Evolutionary conservation across 2,888 invertebrate species (phyloP).

Genomic region (Argyresthia goedartella): DNA sequence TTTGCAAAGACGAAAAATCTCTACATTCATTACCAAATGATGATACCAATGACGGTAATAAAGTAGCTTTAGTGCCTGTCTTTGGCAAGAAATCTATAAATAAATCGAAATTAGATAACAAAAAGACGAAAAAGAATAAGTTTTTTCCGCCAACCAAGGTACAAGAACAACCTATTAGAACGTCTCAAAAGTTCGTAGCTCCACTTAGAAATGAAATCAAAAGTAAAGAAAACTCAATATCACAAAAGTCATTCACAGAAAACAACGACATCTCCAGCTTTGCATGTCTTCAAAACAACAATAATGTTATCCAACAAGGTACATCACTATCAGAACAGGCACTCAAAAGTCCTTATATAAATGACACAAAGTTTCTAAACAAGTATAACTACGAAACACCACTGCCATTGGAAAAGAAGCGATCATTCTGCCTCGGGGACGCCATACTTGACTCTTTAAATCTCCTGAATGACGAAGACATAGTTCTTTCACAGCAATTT

Average conservation of each 20-base stretch:
- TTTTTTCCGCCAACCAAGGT: not conserved
- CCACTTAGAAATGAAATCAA: too few relatives aligned
- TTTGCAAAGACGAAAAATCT: constrained; percentile 8
- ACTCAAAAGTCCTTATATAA: not conserved
- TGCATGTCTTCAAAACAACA: not conserved
- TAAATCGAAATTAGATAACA: not conserved
- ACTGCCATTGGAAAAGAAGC: not conserved
- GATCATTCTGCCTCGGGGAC: constrained; percentile 18
- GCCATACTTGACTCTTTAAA: constrained; percentile 37
- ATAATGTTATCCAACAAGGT: not conserved
- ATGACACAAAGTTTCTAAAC: not conserved
- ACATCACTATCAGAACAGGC: not conserved
- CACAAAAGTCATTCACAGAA: not conserved
- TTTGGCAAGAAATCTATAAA: constrained; percentile 24
- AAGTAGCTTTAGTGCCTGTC: constrained; percentile 16
- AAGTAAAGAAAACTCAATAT: too few relatives aligned
- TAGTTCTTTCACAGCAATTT: constrained; percentile 10
- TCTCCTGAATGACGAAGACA: constrained; percentile 33
- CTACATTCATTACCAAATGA: not conserved
- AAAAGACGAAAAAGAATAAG: not conserved
- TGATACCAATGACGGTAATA: constrained; percentile 13
- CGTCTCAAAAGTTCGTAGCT: too few relatives aligned
- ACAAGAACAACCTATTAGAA: too few relatives aligned
- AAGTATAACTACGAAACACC: not conserved
- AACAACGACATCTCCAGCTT: not conserved